phyloP scores from a whole-genome alignment of 2,797 vertebrate species.

The Lepus townsendii region DNA sequence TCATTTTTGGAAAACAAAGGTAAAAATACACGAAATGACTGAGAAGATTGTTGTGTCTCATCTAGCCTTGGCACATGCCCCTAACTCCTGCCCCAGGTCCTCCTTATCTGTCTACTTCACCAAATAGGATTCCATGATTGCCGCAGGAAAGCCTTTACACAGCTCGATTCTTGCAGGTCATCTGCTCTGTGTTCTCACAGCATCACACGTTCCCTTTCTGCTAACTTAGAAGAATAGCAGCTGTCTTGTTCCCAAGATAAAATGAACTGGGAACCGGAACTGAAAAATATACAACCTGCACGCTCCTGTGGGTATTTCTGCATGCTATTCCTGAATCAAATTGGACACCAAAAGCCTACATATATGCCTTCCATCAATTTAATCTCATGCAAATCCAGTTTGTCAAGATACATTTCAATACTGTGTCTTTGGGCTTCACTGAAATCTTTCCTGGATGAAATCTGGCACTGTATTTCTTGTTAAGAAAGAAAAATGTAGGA shows the following conservation, averaged over 20 bases:
- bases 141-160: background rate
- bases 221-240: background rate
- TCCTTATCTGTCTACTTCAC: background rate
- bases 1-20: background rate
- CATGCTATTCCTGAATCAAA: background rate
- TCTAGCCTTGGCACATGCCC: background rate
- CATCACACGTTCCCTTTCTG: background rate
- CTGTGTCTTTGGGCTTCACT: background rate
- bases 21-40: background rate
- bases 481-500: background rate
- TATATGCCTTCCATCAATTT: background rate
- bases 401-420: background rate
- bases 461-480: background rate
- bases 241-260: background rate
- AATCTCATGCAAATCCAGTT: background rate
- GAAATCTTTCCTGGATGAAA: background rate
- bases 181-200: background rate
- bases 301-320: too few species aligned
- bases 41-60: too few species aligned
- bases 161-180: fast-evolving
- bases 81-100: background rate
- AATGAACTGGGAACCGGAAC: background rate
- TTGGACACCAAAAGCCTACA: background rate
- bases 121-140: background rate
- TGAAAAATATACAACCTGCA: background rate